phyloP scores from a whole-genome alignment of 2,113 vertebrate genomes.

The Leptosomus discolor region DNA sequence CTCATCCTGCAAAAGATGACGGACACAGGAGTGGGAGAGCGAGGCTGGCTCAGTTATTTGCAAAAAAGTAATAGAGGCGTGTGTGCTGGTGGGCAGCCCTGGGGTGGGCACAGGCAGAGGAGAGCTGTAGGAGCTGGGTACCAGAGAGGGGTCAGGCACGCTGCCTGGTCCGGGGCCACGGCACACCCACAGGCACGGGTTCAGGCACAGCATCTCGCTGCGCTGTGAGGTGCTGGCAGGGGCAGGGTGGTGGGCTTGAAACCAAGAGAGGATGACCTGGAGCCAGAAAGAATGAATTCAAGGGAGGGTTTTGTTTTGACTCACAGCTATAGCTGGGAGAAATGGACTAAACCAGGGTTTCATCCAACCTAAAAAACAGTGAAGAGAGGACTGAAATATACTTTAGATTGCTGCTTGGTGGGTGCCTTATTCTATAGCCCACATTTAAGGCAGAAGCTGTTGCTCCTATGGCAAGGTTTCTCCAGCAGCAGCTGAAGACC shows the following conservation, averaged over 20 bases:
- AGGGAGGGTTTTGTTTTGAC: not conserved
- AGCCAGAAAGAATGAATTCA: not conserved
- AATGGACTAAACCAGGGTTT: not conserved
- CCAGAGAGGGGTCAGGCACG: accelerated
- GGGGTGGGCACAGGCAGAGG: accelerated
- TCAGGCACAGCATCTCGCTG: not conserved
- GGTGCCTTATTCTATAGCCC: not conserved
- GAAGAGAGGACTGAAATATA: not conserved
- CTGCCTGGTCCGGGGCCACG: accelerated
- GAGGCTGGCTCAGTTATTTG: not conserved
- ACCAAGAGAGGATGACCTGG: not conserved
- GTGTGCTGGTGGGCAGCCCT: not conserved
- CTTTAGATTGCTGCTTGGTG: not conserved
- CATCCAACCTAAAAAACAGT: not conserved
- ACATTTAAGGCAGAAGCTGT: not conserved
- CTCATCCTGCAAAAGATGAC: not conserved
- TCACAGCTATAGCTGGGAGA: not conserved
- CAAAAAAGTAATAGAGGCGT: accelerated
- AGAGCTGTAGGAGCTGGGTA: not conserved
- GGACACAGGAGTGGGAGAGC: not conserved
- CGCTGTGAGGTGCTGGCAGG: accelerated
- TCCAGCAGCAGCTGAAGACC: not conserved
- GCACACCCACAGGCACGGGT: not conserved
- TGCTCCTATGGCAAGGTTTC: not conserved
- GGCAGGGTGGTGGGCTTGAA: not conserved